These are phyloP conservation scores for Amaurobius ferox DNA, from an alignment of 2,888 invertebrate genomes.

Conservation along the genomic window DNA sequence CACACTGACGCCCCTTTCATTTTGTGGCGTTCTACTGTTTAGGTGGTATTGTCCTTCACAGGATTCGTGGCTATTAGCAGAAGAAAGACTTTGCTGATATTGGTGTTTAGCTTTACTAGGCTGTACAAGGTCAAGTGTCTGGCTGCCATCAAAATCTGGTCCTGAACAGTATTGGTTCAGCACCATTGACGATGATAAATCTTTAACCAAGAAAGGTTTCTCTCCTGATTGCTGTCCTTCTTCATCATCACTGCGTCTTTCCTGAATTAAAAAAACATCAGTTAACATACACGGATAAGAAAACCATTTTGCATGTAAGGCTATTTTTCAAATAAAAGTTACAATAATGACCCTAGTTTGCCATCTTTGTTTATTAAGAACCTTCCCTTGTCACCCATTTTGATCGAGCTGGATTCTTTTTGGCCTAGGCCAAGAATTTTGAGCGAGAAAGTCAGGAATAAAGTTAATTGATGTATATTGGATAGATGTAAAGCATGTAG, in stretches of 20 bases:
- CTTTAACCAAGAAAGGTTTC: constrained; percentile 58
- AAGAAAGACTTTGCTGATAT: constrained; percentile 17
- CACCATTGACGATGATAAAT: constrained; percentile 61
- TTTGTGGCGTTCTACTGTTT: constrained; percentile 42
- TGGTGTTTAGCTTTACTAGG: constrained; percentile 32
- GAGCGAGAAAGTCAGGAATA: too few relatives aligned
- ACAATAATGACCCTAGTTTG: too few relatives aligned
- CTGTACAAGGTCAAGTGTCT: constrained; percentile 52
- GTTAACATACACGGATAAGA: too few relatives aligned
- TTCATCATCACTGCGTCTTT: constrained; percentile 55
- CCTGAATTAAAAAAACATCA: too few relatives aligned
- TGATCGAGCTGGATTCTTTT: too few relatives aligned
- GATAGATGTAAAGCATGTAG: too few relatives aligned
- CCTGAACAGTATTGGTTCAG: constrained; percentile 54
- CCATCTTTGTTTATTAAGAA: too few relatives aligned
- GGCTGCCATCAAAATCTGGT: constrained; percentile 56
- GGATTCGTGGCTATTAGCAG: constrained; percentile 31
- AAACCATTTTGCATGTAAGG: too few relatives aligned
- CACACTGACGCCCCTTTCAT: constrained; percentile 43
- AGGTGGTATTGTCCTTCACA: constrained; percentile 40
- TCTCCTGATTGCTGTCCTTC: constrained; percentile 47
- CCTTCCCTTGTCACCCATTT: too few relatives aligned
- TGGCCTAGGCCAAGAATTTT: too few relatives aligned
- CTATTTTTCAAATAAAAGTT: too few relatives aligned
- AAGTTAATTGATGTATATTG: too few relatives aligned